These are phyloP conservation scores for Drosophila prolongata DNA, from an alignment of 2,888 invertebrate genomes.

Conservation along the genomic window DNA sequence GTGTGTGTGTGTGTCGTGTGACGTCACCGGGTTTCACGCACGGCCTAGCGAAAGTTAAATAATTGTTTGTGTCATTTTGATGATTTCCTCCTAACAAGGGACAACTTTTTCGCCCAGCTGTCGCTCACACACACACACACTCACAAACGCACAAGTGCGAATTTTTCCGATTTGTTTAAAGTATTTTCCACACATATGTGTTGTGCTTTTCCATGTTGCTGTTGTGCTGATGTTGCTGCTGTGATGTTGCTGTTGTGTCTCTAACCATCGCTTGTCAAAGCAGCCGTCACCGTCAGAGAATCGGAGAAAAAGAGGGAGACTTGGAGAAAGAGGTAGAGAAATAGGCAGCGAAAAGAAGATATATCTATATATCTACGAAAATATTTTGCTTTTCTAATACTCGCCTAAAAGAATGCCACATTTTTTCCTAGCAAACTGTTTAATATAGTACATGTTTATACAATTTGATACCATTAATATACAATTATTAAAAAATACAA, in stretches of 20 bases:
- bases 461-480: no score
- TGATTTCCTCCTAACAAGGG: conserved; percentile 71
- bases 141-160: conserved; percentile 17
- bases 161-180: conserved; percentile 69
- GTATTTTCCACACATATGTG: conserved; percentile 57
- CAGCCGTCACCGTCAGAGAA: conserved; percentile 60
- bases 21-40: conserved; percentile 72
- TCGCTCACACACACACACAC: conserved; percentile 16
- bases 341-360: conserved; percentile 1
- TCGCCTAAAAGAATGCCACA: conserved; percentile 47
- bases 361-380: no score
- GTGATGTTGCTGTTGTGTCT: conserved; percentile 49
- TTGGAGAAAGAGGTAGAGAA: background rate
- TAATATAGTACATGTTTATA: no score
- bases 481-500: no score
- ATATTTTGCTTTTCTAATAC: conserved; percentile 22
- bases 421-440: background rate
- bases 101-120: conserved; percentile 46
- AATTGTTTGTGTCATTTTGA: conserved; percentile 79
- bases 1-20: conserved; percentile 33
- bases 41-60: conserved; percentile 75
- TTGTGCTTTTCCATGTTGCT: conserved; percentile 44
- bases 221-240: conserved; percentile 7
- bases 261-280: conserved; percentile 64
- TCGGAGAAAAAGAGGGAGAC: background rate